Evolutionary conservation across 2,888 invertebrate species (phyloP).

Genomic region (Norana najaformis): DNA sequence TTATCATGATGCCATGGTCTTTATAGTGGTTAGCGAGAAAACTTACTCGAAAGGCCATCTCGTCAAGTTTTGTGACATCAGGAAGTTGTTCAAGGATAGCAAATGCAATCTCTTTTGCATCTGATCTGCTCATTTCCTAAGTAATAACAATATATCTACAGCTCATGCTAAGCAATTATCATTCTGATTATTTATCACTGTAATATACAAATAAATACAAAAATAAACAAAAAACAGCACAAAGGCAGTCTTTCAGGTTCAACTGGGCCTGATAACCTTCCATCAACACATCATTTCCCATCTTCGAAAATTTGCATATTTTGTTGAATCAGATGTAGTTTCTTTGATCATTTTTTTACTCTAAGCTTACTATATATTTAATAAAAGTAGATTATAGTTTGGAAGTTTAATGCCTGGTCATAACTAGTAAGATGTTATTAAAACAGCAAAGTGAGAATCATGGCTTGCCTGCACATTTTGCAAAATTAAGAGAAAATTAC

Average conservation of each 20-base stretch:
- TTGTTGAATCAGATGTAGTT: background rate
- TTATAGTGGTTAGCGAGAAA: background rate
- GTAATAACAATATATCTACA: background rate
- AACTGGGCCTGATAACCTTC: background rate
- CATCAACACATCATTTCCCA: background rate
- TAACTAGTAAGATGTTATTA: background rate
- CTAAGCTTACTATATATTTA: background rate
- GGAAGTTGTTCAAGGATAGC: conserved; percentile 70
- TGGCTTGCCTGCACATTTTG: background rate
- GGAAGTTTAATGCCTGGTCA: background rate
- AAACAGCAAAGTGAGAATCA: background rate
- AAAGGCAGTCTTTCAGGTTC: background rate
- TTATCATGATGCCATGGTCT: background rate
- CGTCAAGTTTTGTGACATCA: conserved; percentile 68
- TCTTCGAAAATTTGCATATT: too few relatives aligned
- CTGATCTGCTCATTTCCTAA: conserved; percentile 59
- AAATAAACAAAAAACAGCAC: background rate
- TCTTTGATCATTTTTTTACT: background rate
- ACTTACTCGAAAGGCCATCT: conserved; percentile 68
- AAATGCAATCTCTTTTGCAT: conserved; percentile 68
- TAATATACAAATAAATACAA: background rate
- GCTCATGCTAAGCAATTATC: too few relatives aligned
- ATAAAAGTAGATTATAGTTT: background rate
- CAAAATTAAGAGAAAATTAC: background rate
- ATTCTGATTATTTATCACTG: too few relatives aligned